These are phyloP conservation scores for Protosalanx chinensis DNA, from an alignment of 2,797 vertebrate species.

Conservation along the genomic window DNA sequence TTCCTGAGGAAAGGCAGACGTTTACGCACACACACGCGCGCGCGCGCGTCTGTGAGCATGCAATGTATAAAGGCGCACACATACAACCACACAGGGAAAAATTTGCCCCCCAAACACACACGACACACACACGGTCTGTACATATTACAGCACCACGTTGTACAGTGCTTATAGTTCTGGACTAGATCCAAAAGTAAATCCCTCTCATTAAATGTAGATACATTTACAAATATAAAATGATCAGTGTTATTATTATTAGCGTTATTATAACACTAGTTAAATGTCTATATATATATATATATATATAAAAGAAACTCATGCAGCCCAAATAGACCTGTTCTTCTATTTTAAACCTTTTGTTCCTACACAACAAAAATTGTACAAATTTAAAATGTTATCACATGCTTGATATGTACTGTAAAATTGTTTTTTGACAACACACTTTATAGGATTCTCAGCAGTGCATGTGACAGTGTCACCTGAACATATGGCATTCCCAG, in stretches of 20 bases:
- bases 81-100: not conserved
- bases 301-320: not conserved
- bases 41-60: slow-evolving; percentile 16
- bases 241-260: too few relatives aligned
- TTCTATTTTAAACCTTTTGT: not conserved
- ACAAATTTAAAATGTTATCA: not conserved
- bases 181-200: not conserved
- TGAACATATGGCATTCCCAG: slow-evolving; percentile 22
- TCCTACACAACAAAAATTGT: not conserved
- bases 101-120: not conserved
- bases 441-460: slow-evolving; percentile 6
- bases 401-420: too few relatives aligned
- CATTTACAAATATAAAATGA: not conserved
- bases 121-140: not conserved
- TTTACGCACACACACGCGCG: slow-evolving; percentile 7
- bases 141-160: not conserved
- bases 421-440: slow-evolving; percentile 31
- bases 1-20: not conserved
- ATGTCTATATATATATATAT: not conserved
- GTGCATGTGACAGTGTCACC: slow-evolving; percentile 8
- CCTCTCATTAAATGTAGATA: too few relatives aligned
- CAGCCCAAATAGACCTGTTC: too few relatives aligned
- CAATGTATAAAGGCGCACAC: not conserved
- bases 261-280: not conserved
- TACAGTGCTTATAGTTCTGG: too few relatives aligned